A percentile compares a stretch with the other conserved stretches of the same genome.
These are phyloP conservation scores for Magallana ariakensis DNA, from an alignment of 1,140 invertebrate genomes.

Conservation along the genomic window DNA sequence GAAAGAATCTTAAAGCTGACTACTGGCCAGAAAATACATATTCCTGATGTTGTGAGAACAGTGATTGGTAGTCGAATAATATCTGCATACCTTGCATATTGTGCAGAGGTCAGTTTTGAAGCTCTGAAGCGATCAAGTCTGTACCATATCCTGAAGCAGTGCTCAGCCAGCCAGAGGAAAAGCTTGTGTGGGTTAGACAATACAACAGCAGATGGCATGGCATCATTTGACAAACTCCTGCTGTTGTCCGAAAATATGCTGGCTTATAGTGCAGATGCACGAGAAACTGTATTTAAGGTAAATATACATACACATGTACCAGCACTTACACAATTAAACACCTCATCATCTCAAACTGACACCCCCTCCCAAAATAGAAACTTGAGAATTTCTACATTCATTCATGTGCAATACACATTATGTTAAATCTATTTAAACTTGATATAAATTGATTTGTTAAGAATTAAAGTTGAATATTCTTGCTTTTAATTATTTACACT, in stretches of 20 bases:
- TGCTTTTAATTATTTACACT: too few species aligned
- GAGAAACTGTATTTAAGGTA: constrained; percentile 28
- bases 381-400: too few species aligned
- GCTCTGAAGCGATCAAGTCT: constrained; percentile 19
- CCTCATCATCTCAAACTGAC: too few species aligned
- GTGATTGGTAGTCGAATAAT: constrained; percentile 40
- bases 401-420: too few species aligned
- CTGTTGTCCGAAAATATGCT: not conserved
- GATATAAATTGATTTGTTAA: too few species aligned
- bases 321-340: too few species aligned
- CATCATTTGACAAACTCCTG: not conserved
- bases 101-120: constrained; percentile 4
- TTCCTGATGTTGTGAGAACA: constrained; percentile 41
- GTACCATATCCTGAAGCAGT: constrained; percentile 19
- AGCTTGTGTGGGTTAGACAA: constrained; percentile 17
- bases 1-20: constrained; percentile 6
- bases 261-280: not conserved
- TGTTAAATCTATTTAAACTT: too few species aligned
- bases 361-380: not conserved
- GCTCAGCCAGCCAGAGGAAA: constrained; percentile 32
- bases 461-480: too few species aligned
- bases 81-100: constrained; percentile 18
- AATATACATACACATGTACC: not conserved
- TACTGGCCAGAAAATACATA: constrained; percentile 1
- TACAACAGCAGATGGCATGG: constrained; percentile 23